These are phyloP conservation scores for Seira ritae DNA, from an alignment of 2,888 invertebrate species.

Conservation along the genomic window DNA sequence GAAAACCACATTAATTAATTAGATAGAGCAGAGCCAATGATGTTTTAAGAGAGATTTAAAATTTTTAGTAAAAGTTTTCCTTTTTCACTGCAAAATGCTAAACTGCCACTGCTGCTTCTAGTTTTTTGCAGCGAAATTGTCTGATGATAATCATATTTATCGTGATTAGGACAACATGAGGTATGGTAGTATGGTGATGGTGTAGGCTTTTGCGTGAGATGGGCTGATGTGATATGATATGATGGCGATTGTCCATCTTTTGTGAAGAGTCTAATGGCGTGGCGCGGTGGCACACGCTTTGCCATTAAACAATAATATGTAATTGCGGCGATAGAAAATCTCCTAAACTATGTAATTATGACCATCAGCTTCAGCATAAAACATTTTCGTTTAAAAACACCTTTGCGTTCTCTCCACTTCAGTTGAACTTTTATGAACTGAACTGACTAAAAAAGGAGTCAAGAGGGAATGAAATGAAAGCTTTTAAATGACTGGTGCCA, in stretches of 20 bases:
- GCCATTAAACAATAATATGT: constrained; percentile 2
- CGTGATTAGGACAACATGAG: neutral
- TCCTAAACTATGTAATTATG: neutral
- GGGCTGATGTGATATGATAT: neutral
- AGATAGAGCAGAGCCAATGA: neutral
- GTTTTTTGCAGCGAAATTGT: neutral
- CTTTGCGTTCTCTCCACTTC: neutral
- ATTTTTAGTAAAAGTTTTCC: neutral
- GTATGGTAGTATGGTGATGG: neutral
- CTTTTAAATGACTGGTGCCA: neutral
- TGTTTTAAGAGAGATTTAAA: neutral
- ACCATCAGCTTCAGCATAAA: neutral
- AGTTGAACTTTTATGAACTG: neutral
- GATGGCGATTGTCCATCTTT: no score
- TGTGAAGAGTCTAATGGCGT: neutral
- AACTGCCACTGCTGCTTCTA: no score
- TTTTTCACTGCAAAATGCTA: neutral
- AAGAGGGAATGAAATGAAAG: neutral
- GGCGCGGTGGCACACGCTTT: constrained; percentile 1
- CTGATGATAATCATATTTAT: neutral
- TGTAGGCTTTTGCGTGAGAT: neutral
- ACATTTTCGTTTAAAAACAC: neutral
- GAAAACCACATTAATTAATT: constrained; percentile 14
- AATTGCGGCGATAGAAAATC: constrained; percentile 12
- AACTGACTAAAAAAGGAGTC: neutral